Base-by-base conservation (phyloP, 2,888 invertebrate species). In the Xanthorhoe spadicearia region DNA sequence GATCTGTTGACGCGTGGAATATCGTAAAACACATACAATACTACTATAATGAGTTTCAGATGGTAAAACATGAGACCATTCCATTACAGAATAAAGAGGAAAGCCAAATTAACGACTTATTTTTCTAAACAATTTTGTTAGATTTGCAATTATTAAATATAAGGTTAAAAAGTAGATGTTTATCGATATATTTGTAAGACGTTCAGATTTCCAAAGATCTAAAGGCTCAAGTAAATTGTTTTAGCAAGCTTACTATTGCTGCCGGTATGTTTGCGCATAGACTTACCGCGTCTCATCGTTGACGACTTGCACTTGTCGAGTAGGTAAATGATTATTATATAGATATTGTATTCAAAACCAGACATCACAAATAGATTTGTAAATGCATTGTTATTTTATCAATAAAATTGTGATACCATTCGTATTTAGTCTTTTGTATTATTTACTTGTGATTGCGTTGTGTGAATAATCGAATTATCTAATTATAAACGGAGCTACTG, bases 101-200 rank as follows among this genome's bases (percentile, higher is more conserved):
- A 74, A 89, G 92, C 92, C 92, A 92, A 92, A 91, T 90, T 89
- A 86, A 90, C 86, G 89, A 92, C 88, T 92, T 93, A 92, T 92
- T 93, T 93, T 93, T 93, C 90, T 92, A 93, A 90, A 87, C 83
- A 74, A 82, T 92, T 92, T 92, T 93, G 90, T 93, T 92, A 92
- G 86, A 89, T 87, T 89, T 87, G 90, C 92, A 87, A 88, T 84
- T 43, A 43, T 43, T 87, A 81, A 87, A 83, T 83, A 81, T 82
- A 88, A 86, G 86, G 83, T 82, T 90, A 86, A 88, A 85, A 80
- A 80, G 84, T 92, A 92, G 89, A 84, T 84, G 88, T 90, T 89
- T 90, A 90, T 90, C 88, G 87, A 87, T 90, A 89, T 90, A 81
- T 78, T 81, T 79, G 75, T 91, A 90, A 90, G 90, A 86, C 84